phyloP scores from a whole-genome alignment of 2,888 invertebrate genomes.

The Nysson spinosus region DNA sequence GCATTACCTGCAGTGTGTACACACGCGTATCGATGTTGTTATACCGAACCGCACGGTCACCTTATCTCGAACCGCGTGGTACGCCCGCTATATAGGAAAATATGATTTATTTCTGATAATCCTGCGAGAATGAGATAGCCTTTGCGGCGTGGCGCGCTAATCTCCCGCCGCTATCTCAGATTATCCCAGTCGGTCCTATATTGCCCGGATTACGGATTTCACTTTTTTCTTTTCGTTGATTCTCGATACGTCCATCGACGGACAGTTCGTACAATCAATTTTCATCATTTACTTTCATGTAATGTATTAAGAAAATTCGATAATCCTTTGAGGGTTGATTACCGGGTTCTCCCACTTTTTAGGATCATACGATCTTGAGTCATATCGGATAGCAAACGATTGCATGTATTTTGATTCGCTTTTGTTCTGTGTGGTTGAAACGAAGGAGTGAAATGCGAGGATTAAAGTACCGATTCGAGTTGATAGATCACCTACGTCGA shows the following conservation, averaged over 20 bases:
- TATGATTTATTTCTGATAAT: conserved; percentile 78
- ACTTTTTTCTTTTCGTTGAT: conserved; percentile 19
- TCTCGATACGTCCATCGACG: conserved; percentile 16
- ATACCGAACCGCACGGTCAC: conserved; percentile 46
- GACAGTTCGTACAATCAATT: conserved; percentile 11
- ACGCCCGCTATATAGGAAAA: conserved; percentile 68
- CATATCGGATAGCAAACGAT: conserved; percentile 3
- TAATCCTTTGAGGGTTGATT: too few species aligned
- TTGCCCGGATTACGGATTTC: conserved; percentile 74
- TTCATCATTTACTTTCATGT: conserved; percentile 1
- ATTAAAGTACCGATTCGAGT: too few species aligned
- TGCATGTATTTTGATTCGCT: conserved; percentile 24
- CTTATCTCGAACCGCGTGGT: conserved; percentile 56
- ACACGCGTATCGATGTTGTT: conserved; percentile 58
- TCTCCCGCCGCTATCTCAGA: conserved; percentile 69
- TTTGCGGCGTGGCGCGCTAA: conserved; percentile 72
- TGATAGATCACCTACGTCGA: conserved; percentile 18
- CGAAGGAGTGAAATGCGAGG: too few species aligned
- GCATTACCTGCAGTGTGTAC: conserved; percentile 54
- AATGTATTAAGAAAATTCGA: not conserved
- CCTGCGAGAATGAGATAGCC: conserved; percentile 71
- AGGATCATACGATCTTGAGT: too few species aligned
- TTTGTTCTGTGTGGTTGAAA: too few species aligned
- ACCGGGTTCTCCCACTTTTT: too few species aligned
- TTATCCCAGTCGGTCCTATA: conserved; percentile 72